Percentiles rank a stretch among this genome's conserved stretches.
phyloP scores from a whole-genome alignment of 2,888 invertebrate species.

The Magallana nippona region DNA sequence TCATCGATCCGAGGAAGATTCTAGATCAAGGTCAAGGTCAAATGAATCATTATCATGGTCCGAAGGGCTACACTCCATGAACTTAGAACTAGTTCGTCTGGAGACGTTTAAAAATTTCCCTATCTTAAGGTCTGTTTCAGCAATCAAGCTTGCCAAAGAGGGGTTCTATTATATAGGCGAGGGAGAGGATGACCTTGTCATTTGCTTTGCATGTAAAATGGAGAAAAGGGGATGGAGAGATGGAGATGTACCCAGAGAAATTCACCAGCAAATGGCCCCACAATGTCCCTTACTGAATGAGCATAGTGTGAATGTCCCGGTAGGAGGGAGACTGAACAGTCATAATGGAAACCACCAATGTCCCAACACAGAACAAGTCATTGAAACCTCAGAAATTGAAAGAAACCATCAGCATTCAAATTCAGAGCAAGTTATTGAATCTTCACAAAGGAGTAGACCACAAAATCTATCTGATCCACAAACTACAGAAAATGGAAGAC shows the following conservation, averaged over 20 bases:
- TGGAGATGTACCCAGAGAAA: conserved; percentile 20
- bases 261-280: conserved; percentile 28
- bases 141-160: conserved; percentile 22
- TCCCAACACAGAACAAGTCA: background rate
- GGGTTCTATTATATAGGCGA: conserved; percentile 28
- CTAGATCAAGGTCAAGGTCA: background rate
- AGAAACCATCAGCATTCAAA: no score
- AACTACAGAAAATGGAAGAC: no score
- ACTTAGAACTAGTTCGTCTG: conserved; percentile 27
- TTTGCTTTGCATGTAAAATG: conserved; percentile 14
- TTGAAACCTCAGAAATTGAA: no score
- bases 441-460: no score
- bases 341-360: background rate
- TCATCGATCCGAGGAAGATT: background rate
- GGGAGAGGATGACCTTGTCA: background rate
- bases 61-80: conserved; percentile 7
- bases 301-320: background rate
- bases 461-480: no score
- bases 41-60: background rate
- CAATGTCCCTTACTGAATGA: background rate
- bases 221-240: conserved; percentile 30
- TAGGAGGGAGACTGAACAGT: background rate
- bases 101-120: conserved; percentile 37
- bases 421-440: no score
- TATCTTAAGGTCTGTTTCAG: background rate